Percentiles rank a stretch among this genome's conserved stretches.
These are phyloP conservation scores for Melanocharis versteri DNA, from an alignment of 2,113 vertebrate genomes.

Conservation along the genomic window DNA sequence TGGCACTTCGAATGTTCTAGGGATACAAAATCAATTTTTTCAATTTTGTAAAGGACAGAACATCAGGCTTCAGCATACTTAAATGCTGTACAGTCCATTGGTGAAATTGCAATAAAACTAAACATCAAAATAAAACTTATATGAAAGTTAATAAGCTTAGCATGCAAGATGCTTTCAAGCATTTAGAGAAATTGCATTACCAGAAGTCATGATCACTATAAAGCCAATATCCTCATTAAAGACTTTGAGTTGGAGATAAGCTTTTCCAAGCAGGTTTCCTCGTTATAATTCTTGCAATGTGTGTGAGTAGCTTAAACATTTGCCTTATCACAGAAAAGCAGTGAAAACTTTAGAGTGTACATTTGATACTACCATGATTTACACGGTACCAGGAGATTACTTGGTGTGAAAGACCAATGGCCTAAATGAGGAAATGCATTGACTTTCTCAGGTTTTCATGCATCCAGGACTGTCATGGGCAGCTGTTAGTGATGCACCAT, in stretches of 20 bases:
- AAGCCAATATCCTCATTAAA: slow-evolving; percentile 17
- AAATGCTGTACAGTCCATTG: slow-evolving; percentile 30
- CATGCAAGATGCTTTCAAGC: slow-evolving; percentile 35
- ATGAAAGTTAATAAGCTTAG: slow-evolving; percentile 57
- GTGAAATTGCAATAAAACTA: slow-evolving; percentile 43
- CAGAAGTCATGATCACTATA: slow-evolving; percentile 37
- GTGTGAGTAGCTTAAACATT: not conserved
- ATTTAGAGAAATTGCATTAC: slow-evolving; percentile 58
- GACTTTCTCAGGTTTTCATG: not conserved
- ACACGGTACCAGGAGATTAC: not conserved
- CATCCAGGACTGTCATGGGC: too few relatives aligned
- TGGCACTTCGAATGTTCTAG: slow-evolving; percentile 33
- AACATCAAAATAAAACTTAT: slow-evolving; percentile 44
- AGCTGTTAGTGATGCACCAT: not conserved
- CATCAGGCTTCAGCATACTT: slow-evolving; percentile 37
- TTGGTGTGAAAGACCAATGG: not conserved
- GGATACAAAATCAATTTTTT: slow-evolving; percentile 52
- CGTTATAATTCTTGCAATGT: not conserved
- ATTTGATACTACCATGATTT: not conserved
- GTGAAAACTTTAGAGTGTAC: not conserved
- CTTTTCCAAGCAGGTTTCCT: slow-evolving; percentile 9
- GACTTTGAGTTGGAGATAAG: slow-evolving; percentile 11
- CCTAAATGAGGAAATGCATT: not conserved
- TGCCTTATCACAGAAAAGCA: not conserved
- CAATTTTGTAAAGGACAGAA: slow-evolving; percentile 22